Conservation (phyloP, 1,140 invertebrate species). For the Oryzaephilus surinamensis region DNA sequence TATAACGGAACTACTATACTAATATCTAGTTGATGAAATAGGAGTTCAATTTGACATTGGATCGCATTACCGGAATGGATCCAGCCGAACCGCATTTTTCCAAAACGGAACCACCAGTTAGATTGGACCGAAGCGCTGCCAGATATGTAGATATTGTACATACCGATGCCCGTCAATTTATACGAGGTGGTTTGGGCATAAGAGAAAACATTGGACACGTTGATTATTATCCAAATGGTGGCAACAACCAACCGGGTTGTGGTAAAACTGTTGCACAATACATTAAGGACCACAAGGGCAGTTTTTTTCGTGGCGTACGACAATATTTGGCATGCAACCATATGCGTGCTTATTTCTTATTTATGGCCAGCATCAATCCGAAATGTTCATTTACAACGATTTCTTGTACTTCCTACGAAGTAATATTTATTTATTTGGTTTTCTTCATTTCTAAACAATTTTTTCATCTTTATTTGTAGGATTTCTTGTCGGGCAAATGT, state of each 20-base stretch:
- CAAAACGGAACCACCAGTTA: slow-evolving; percentile 65
- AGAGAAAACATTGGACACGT: slow-evolving; percentile 71
- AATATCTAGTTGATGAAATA: slow-evolving; percentile 31
- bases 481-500: slow-evolving; percentile 63
- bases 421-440: slow-evolving; percentile 27
- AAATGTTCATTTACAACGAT: slow-evolving; percentile 64
- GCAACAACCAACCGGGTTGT: slow-evolving; percentile 76
- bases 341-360: slow-evolving; percentile 71
- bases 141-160: slow-evolving; percentile 81
- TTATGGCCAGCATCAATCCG: slow-evolving; percentile 72
- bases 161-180: slow-evolving; percentile 72
- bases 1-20: neutral
- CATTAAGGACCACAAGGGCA: slow-evolving; percentile 53
- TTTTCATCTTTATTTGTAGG: slow-evolving; percentile 38
- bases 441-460: slow-evolving; percentile 5
- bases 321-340: slow-evolving; percentile 77
- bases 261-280: slow-evolving; percentile 57
- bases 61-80: slow-evolving; percentile 51
- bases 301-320: slow-evolving; percentile 54
- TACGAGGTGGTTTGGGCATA: slow-evolving; percentile 72
- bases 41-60: slow-evolving; percentile 54
- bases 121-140: slow-evolving; percentile 76
- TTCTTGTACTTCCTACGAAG: slow-evolving; percentile 66
- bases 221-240: slow-evolving; percentile 86
- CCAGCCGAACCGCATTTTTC: slow-evolving; percentile 89